These are phyloP conservation scores for Drosophila percnosoma DNA, from an alignment of 2,888 invertebrate species.

Conservation along the genomic window DNA sequence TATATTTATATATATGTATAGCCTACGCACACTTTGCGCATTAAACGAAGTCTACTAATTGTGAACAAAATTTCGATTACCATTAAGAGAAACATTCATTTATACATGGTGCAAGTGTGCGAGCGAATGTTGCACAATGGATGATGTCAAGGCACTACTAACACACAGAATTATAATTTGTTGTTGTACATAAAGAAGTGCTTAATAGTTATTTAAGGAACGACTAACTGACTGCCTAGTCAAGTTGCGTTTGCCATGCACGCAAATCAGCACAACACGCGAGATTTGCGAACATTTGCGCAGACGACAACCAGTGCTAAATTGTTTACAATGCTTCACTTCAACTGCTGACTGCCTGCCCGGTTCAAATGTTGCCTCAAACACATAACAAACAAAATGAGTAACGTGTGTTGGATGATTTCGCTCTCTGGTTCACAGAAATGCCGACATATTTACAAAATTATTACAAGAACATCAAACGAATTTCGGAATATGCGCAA, in stretches of 20 bases:
- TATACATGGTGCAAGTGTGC: slow-evolving; percentile 53
- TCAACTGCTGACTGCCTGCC: slow-evolving; percentile 59
- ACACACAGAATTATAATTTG: slow-evolving; percentile 49
- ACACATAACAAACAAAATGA: slow-evolving; percentile 38
- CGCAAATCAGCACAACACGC: slow-evolving; percentile 74
- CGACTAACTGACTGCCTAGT: slow-evolving; percentile 53
- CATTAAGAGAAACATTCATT: slow-evolving; percentile 54
- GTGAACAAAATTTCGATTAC: slow-evolving; percentile 66
- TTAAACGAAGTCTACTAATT: slow-evolving; percentile 53
- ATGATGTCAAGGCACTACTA: slow-evolving; percentile 50
- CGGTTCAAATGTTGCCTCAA: slow-evolving; percentile 42
- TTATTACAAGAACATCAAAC: slow-evolving; percentile 70
- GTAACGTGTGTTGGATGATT: slow-evolving; percentile 32
- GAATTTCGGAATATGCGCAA: slow-evolving; percentile 51
- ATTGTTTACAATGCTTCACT: slow-evolving; percentile 57
- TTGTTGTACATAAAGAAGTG: slow-evolving; percentile 70
- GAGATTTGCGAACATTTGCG: slow-evolving; percentile 69
- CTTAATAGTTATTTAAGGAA: slow-evolving; percentile 64
- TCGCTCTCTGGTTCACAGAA: slow-evolving; percentile 65
- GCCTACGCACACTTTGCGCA: slow-evolving; percentile 30
- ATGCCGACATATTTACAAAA: slow-evolving; percentile 80
- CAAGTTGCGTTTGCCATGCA: slow-evolving; percentile 56
- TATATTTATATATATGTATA: not conserved
- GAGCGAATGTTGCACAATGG: slow-evolving; percentile 39
- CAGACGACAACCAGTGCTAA: slow-evolving; percentile 50